Percentiles rank a stretch among this genome's conserved stretches.
phyloP scores from a whole-genome alignment of 2,797 vertebrate genomes.

The Coregonus ussuriensis region DNA sequence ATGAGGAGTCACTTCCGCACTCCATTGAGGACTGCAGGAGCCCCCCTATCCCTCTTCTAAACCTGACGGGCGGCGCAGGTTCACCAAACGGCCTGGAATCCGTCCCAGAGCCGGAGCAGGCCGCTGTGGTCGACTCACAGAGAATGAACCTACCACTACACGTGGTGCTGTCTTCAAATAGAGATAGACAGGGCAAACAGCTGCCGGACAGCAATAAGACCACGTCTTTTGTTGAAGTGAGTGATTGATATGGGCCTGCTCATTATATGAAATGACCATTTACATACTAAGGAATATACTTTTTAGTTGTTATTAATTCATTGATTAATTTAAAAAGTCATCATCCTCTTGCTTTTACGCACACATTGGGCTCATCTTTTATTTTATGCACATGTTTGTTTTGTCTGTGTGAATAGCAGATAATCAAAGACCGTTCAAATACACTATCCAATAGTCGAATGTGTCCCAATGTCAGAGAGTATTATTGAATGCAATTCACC shows the following conservation, averaged over 20 bases:
- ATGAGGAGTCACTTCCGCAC: constrained; percentile 78
- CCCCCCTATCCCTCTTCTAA: constrained; percentile 56
- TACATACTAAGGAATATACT: not conserved
- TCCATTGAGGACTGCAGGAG: constrained; percentile 69
- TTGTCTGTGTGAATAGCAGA: not conserved
- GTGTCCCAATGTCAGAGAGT: not conserved
- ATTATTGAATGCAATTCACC: not conserved
- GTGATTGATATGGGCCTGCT: constrained; percentile 37
- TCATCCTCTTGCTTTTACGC: not conserved
- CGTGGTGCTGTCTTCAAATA: constrained; percentile 63
- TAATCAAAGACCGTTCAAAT: not conserved
- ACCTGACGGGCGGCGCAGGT: constrained; percentile 41
- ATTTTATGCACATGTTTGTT: not conserved
- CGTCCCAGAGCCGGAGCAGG: constrained; percentile 47
- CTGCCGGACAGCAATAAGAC: constrained; percentile 64
- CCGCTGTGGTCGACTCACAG: constrained; percentile 52
- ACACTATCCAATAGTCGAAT: not conserved
- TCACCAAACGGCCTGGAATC: constrained; percentile 60
- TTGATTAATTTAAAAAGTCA: not conserved
- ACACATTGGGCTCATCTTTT: too few species aligned
- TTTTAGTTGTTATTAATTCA: not conserved
- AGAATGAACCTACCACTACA: constrained; percentile 56
- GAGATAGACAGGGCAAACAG: constrained; percentile 68
- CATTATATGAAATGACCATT: not conserved
- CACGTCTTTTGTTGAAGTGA: constrained; percentile 73